phyloP scores from a whole-genome alignment of 2,113 vertebrate genomes.

The Mirza zaza region DNA sequence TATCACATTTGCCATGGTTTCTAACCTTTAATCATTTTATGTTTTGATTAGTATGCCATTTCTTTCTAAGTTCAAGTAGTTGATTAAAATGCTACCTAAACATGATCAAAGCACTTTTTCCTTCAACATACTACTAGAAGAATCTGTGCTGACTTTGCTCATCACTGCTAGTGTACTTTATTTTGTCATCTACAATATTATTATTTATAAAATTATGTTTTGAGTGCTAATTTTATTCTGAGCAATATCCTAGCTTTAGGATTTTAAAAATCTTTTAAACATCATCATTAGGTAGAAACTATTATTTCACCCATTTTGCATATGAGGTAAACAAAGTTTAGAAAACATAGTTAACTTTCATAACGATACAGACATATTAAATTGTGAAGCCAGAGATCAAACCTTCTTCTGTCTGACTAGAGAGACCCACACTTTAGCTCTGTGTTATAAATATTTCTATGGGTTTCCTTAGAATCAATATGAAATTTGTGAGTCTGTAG shows the following conservation, averaged over 20 bases:
- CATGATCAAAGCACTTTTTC: background rate
- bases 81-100: conserved; percentile 14
- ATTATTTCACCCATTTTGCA: background rate
- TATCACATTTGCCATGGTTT: background rate
- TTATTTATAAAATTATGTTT: background rate
- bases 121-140: background rate
- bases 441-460: background rate
- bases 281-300: background rate
- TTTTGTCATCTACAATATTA: background rate
- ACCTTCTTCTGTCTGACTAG: background rate
- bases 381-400: background rate
- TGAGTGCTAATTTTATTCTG: background rate
- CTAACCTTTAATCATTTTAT: conserved; percentile 36
- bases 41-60: conserved; percentile 31
- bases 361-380: background rate
- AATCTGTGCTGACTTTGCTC: background rate
- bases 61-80: conserved; percentile 27
- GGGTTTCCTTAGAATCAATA: background rate
- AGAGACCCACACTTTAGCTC: background rate
- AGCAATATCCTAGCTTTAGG: background rate
- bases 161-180: background rate
- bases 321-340: background rate
- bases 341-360: background rate
- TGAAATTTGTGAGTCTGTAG: background rate
- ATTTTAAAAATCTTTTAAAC: background rate